Percentiles rank a stretch among this genome's conserved stretches.
Evolutionary conservation across 2,113 vertebrate species (phyloP).

Genomic region (Suncus etruscus): DNA sequence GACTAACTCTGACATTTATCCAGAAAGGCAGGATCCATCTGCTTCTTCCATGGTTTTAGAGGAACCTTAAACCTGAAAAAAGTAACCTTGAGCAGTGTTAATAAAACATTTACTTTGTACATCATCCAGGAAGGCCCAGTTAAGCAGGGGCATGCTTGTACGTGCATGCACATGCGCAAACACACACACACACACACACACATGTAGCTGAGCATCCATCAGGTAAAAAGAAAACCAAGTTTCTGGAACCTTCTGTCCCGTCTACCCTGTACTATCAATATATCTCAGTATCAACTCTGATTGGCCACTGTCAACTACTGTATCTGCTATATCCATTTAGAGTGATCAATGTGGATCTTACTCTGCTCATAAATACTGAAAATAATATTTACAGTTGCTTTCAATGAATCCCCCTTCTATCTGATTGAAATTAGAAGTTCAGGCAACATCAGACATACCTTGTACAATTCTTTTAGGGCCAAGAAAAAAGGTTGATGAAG

Average conservation of each 20-base stretch:
- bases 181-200: background rate
- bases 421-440: too few relatives aligned
- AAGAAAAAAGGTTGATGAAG: too few relatives aligned
- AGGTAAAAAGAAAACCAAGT: background rate
- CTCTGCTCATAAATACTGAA: too few relatives aligned
- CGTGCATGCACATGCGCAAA: too few relatives aligned
- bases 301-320: background rate
- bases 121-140: background rate
- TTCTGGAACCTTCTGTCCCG: background rate
- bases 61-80: background rate
- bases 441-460: too few relatives aligned
- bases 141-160: too few relatives aligned
- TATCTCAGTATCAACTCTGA: background rate
- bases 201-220: background rate
- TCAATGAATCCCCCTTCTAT: too few relatives aligned
- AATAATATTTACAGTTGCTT: too few relatives aligned
- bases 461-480: too few relatives aligned
- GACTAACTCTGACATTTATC: slow-evolving; percentile 44
- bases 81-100: background rate
- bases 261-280: background rate
- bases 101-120: background rate
- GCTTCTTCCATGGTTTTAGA: background rate
- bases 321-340: too few relatives aligned
- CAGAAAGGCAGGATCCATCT: slow-evolving; percentile 18
- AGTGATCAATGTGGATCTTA: too few relatives aligned